A percentile compares a stretch with the other conserved stretches of the same genome.
These are phyloP conservation scores for Procambarus virginalis DNA, from an alignment of 1,140 invertebrate species.

Conservation along the genomic window DNA sequence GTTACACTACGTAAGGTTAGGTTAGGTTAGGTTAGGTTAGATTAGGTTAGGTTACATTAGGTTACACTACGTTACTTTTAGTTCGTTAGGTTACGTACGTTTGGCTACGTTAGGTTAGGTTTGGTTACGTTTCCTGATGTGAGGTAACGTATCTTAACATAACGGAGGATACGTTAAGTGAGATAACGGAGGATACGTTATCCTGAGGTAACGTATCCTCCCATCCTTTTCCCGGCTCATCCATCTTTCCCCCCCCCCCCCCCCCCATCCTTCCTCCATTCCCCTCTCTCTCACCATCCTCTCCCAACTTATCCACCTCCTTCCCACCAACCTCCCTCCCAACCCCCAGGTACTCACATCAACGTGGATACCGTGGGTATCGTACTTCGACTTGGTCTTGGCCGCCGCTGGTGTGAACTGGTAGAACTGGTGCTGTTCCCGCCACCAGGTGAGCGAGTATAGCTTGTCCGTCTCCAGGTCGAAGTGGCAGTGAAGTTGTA, in stretches of 20 bases:
- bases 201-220: too few relatives aligned
- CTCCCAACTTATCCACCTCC: background rate
- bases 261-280: background rate
- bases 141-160: too few relatives aligned
- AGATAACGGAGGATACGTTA: too few relatives aligned
- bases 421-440: slow-evolving; percentile 45
- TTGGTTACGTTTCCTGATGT: too few relatives aligned
- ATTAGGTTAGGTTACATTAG: too few relatives aligned
- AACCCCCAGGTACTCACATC: slow-evolving; percentile 26
- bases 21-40: too few relatives aligned
- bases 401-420: slow-evolving; percentile 30
- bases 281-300: background rate
- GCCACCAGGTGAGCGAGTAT: slow-evolving; percentile 50
- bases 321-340: background rate
- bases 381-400: slow-evolving; percentile 36
- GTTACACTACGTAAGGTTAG: too few relatives aligned
- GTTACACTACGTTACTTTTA: too few relatives aligned
- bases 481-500: slow-evolving; percentile 22
- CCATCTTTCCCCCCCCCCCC: background rate
- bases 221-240: background rate
- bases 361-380: slow-evolving; percentile 25
- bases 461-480: slow-evolving; percentile 23
- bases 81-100: too few relatives aligned
- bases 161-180: too few relatives aligned
- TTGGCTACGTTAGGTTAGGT: too few relatives aligned